Evolutionary conservation across 2,797 vertebrate species (phyloP).

Genomic region (Catharus ustulatus): DNA sequence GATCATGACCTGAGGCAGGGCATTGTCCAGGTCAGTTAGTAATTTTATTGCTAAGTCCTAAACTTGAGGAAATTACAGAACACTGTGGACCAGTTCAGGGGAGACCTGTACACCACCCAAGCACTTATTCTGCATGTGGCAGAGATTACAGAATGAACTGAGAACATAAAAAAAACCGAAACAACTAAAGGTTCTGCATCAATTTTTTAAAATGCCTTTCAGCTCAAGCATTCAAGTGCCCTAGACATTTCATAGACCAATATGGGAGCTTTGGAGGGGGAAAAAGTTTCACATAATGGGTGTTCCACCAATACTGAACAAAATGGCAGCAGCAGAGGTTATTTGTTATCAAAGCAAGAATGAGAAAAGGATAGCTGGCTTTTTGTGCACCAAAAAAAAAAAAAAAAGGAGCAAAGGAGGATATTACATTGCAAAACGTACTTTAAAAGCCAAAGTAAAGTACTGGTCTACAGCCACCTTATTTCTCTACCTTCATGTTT

Average conservation of each 20-base stretch:
- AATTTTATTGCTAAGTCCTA: not conserved
- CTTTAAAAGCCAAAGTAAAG: not conserved
- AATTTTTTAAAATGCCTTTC: not conserved
- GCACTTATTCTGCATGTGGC: not conserved
- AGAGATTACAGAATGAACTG: not conserved
- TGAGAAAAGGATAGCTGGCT: not conserved
- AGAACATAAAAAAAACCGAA: not conserved
- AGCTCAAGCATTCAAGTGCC: not conserved
- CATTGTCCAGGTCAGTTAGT: not conserved
- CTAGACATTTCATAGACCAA: not conserved
- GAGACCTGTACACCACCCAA: not conserved
- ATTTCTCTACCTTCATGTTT: not conserved
- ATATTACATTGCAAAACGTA: rapidly evolving
- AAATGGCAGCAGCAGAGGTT: not conserved
- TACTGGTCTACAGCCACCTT: not conserved
- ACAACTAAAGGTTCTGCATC: not conserved
- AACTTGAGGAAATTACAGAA: not conserved
- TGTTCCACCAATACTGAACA: not conserved
- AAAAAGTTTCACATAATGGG: rapidly evolving
- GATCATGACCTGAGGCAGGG: not conserved
- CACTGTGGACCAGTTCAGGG: not conserved
- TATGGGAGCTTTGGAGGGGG: not conserved
- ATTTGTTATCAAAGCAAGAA: not conserved
- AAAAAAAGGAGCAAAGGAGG: not conserved
- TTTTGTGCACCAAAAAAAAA: not conserved